phyloP scores from a whole-genome alignment of 1,140 invertebrate genomes.

The Steinernema khuongi region DNA sequence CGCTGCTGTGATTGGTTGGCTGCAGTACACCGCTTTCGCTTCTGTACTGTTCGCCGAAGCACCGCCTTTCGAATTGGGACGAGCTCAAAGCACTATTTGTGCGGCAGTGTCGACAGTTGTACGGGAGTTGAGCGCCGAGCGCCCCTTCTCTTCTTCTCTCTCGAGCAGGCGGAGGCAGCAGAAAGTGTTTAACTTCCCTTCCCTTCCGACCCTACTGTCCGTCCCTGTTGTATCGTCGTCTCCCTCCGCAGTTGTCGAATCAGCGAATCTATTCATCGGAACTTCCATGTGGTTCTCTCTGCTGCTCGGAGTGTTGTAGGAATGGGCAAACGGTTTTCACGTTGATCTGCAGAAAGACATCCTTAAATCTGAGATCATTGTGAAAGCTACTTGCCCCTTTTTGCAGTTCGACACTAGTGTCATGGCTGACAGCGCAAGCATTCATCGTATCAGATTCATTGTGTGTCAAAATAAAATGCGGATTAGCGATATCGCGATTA shows the following conservation, averaged over 20 bases:
- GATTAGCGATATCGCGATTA: background rate
- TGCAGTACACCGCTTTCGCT: conserved; percentile 2
- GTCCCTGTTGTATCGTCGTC: background rate
- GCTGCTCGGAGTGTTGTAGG: background rate
- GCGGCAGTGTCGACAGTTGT: conserved; percentile 16
- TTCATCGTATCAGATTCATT: no score
- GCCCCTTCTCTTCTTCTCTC: conserved; percentile 6
- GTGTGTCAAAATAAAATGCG: no score
- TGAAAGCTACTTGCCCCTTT: conserved; percentile 13
- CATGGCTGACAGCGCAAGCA: no score
- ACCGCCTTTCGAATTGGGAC: conserved; percentile 7
- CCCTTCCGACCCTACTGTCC: background rate
- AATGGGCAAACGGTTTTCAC: conserved; percentile 12
- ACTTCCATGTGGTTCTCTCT: background rate
- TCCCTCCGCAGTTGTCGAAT: background rate
- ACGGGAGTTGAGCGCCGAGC: conserved; percentile 14
- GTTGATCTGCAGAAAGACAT: conserved; percentile 9
- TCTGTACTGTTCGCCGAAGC: conserved; percentile 16
- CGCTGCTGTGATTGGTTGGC: conserved; percentile 10
- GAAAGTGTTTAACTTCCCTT: background rate
- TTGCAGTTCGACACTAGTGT: background rate
- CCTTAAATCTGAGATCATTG: background rate
- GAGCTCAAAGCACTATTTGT: conserved; percentile 13
- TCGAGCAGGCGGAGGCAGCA: background rate
- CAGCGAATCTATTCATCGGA: background rate